Conservation (phyloP, 1,140 invertebrate genomes). For the Medauroidea extradentata region DNA sequence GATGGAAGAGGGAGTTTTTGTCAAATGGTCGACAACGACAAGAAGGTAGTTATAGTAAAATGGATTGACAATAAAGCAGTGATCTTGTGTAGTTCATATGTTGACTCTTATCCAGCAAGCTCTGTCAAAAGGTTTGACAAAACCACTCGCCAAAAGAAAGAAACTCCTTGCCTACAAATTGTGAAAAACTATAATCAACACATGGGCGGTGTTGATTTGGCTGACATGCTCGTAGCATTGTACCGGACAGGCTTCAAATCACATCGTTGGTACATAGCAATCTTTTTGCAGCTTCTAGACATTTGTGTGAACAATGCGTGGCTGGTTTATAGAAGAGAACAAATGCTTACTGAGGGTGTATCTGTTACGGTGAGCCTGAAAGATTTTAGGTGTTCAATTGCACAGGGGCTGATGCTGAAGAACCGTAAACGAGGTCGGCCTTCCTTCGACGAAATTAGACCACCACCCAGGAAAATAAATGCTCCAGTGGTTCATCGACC, state of each 20-base stretch:
- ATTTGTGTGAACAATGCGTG: conserved; percentile 17
- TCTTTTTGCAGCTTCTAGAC: conserved; percentile 17
- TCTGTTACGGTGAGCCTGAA: no score
- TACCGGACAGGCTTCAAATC: conserved; percentile 23
- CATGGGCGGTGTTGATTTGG: conserved; percentile 37
- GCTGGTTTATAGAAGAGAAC: not conserved
- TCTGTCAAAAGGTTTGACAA: conserved; percentile 32
- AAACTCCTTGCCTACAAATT: conserved; percentile 38
- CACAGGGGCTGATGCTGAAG: no score
- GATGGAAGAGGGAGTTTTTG: conserved; percentile 33
- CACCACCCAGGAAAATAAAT: no score
- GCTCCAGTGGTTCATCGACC: no score
- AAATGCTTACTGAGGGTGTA: no score
- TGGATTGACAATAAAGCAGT: conserved; percentile 46
- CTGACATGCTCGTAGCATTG: conserved; percentile 43
- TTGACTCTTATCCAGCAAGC: conserved; percentile 30
- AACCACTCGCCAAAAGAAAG: conserved; percentile 28
- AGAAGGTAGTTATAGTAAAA: conserved; percentile 31
- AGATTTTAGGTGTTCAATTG: no score
- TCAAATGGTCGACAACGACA: conserved; percentile 14
- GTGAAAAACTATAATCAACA: conserved; percentile 42
- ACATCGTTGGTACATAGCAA: conserved; percentile 22
- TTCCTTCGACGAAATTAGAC: no score
- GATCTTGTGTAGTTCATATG: conserved; percentile 39
- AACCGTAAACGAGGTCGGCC: no score